Percentiles rank a stretch among this genome's conserved stretches.
Conservation (phyloP, 2,113 vertebrate genomes). For the Corythaixoides concolor region DNA sequence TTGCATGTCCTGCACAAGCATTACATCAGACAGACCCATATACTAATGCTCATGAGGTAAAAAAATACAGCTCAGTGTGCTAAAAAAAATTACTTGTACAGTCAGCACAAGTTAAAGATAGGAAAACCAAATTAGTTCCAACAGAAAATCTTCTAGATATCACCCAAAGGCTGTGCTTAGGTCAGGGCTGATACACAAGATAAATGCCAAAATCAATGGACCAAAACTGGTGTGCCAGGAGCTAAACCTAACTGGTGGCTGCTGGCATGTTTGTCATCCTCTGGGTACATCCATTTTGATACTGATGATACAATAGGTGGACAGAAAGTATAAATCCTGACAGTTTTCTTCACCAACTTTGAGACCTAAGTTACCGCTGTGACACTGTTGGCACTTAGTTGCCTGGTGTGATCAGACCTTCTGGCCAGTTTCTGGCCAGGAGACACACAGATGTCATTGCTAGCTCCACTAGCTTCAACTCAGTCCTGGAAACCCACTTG, state of each 20-base stretch:
- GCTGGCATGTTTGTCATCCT: background rate
- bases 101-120: background rate
- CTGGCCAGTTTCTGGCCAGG: background rate
- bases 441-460: background rate
- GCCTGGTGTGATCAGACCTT: background rate
- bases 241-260: background rate
- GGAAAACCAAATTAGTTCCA: background rate
- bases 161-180: background rate
- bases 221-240: background rate
- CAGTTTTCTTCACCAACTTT: background rate
- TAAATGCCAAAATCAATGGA: background rate
- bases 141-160: background rate
- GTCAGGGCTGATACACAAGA: background rate
- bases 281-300: background rate
- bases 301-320: background rate
- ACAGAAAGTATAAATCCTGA: background rate
- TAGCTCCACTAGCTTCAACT: background rate
- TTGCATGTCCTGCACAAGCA: background rate
- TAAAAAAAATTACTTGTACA: background rate
- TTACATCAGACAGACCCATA: background rate
- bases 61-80: background rate
- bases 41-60: background rate
- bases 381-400: background rate
- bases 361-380: background rate
- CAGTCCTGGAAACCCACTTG: background rate